These are phyloP conservation scores for Malacosoma neustria DNA, from an alignment of 2,888 invertebrate genomes.

Conservation along the genomic window DNA sequence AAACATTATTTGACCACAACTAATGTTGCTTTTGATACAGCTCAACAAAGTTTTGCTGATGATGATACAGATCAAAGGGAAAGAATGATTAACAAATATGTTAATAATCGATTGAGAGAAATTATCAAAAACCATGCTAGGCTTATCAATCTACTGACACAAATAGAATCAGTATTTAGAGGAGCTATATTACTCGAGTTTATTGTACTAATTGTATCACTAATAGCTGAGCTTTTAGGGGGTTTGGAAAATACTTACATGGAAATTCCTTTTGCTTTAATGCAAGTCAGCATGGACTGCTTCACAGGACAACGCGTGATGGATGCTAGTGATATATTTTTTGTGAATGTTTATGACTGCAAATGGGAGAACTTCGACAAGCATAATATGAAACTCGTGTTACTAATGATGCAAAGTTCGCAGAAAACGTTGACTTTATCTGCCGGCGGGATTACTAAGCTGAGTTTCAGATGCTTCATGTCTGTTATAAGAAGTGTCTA, in stretches of 20 bases:
- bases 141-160: slow-evolving; percentile 18
- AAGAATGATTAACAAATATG: slow-evolving; percentile 13
- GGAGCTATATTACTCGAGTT: slow-evolving; percentile 30
- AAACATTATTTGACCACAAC: slow-evolving; percentile 16
- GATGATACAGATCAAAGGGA: slow-evolving; percentile 3
- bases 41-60: slow-evolving; percentile 2
- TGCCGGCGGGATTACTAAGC: slow-evolving; percentile 36
- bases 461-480: slow-evolving; percentile 38
- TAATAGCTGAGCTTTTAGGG: slow-evolving; percentile 29
- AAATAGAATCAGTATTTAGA: slow-evolving; percentile 25
- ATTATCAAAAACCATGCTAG: slow-evolving; percentile 21
- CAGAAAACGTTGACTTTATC: slow-evolving; percentile 41
- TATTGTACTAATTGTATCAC: slow-evolving; percentile 18
- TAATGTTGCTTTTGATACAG: slow-evolving; percentile 9
- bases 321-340: slow-evolving; percentile 35
- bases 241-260: slow-evolving; percentile 34
- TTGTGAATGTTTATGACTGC: slow-evolving; percentile 36
- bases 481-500: slow-evolving; percentile 36
- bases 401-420: slow-evolving; percentile 35
- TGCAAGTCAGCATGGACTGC: slow-evolving; percentile 38
- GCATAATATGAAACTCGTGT: slow-evolving; percentile 34
- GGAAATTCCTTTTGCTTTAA: slow-evolving; percentile 29
- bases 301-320: slow-evolving; percentile 39
- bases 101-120: slow-evolving; percentile 16
- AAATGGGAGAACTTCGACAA: slow-evolving; percentile 48